phyloP scores from a whole-genome alignment of 2,113 vertebrate species.

The Parus major region DNA sequence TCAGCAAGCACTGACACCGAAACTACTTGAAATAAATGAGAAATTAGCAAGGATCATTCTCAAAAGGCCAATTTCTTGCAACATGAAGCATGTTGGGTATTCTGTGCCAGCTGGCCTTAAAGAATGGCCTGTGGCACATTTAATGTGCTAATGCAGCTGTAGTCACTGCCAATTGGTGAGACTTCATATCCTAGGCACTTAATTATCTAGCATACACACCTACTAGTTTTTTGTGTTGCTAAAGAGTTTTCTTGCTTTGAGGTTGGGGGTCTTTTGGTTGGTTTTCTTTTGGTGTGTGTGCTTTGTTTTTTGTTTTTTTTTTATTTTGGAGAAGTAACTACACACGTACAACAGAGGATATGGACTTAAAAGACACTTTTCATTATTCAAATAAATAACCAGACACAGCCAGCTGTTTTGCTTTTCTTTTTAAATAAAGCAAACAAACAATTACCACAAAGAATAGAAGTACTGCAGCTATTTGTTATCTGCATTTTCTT shows the following conservation, averaged over 20 bases:
- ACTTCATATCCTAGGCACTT: neutral
- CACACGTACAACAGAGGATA: neutral
- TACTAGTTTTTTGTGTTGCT: neutral
- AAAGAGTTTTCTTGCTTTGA: neutral
- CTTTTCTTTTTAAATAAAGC: neutral
- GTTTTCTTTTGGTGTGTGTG: rapidly evolving
- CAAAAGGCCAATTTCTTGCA: neutral
- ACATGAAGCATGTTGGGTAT: neutral
- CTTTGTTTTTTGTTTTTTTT: neutral
- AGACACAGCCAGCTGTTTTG: neutral
- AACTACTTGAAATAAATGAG: neutral
- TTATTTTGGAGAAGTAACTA: neutral
- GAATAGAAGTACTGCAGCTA: neutral
- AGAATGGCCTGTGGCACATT: neutral
- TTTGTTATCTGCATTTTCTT: neutral
- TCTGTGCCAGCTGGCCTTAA: neutral
- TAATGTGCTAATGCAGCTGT: neutral
- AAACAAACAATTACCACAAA: neutral
- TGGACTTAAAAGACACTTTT: neutral
- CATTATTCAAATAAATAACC: neutral
- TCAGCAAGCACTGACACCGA: neutral
- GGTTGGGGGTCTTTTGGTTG: neutral
- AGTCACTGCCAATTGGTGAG: neutral
- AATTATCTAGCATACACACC: neutral
- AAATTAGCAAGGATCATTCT: neutral